phyloP scores from a whole-genome alignment of 2,113 vertebrate genomes.

The Sitta europaea region DNA sequence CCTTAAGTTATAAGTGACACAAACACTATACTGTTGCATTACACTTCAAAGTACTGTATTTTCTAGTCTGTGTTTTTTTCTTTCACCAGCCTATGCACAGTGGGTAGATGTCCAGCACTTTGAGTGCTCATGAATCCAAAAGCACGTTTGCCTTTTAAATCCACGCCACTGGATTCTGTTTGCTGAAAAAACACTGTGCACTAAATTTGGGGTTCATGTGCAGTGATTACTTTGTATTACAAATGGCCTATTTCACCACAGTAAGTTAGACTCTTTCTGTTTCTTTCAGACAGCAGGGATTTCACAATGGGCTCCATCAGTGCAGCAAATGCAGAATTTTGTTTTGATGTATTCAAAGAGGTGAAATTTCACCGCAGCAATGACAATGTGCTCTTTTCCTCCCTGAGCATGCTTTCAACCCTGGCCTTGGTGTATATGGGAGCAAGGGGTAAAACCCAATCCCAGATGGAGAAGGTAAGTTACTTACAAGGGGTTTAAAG shows the following conservation, averaged over 20 bases:
- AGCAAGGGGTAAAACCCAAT: conserved; percentile 75
- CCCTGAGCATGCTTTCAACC: conserved; percentile 81
- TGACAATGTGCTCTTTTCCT: conserved; percentile 79
- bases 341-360: conserved; percentile 74
- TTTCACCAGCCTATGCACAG: background rate
- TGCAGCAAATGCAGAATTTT: conserved; percentile 78
- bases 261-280: background rate
- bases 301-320: conserved; percentile 58
- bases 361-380: conserved; percentile 57
- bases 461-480: conserved; percentile 83
- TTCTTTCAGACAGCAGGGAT: background rate
- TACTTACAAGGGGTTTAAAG: background rate
- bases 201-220: background rate
- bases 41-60: background rate
- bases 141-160: background rate
- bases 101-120: background rate
- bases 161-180: background rate
- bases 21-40: background rate
- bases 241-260: background rate
- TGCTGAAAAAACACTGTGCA: background rate
- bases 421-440: conserved; percentile 83
- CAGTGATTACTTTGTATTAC: background rate
- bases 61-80: background rate
- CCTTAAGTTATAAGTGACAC: background rate
- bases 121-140: background rate